Percentiles rank a stretch among this genome's conserved stretches.
These are phyloP conservation scores for Zaprionus lachaisei DNA, from an alignment of 1,140 invertebrate genomes.

Conservation along the genomic window DNA sequence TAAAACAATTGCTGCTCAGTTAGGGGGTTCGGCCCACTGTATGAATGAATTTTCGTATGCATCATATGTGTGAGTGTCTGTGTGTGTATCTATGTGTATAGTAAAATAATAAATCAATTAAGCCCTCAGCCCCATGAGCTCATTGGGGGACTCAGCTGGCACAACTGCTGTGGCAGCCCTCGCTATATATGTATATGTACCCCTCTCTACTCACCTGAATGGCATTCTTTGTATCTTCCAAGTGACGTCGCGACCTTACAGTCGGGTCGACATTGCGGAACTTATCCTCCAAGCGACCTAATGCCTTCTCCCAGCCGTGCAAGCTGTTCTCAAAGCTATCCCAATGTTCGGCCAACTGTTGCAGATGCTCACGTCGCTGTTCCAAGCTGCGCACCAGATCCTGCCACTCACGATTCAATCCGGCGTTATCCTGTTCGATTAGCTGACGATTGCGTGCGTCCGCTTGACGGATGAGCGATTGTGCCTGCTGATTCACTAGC, in stretches of 20 bases:
- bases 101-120: conserved; percentile 9
- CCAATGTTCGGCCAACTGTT: conserved; percentile 90
- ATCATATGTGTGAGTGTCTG: not conserved
- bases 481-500: conserved; percentile 87
- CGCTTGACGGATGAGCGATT: conserved; percentile 88
- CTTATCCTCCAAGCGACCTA: conserved; percentile 89
- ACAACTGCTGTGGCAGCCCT: not conserved
- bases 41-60: conserved; percentile 10
- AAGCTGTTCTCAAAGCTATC: conserved; percentile 90
- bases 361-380: conserved; percentile 87
- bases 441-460: conserved; percentile 87
- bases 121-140: conserved; percentile 10
- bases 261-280: conserved; percentile 90
- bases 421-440: conserved; percentile 87
- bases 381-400: conserved; percentile 89
- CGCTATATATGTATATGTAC: not conserved
- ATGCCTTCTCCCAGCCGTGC: conserved; percentile 87
- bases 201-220: conserved; percentile 87
- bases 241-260: conserved; percentile 89
- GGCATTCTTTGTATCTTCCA: conserved; percentile 88
- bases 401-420: conserved; percentile 91
- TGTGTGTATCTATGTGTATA: not conserved
- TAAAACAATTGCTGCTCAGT: conserved; percentile 10
- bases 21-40: not conserved
- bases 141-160: not conserved